Conservation (phyloP, 64 coral and sea anemone species). For the Actinia tenebrosa region DNA sequence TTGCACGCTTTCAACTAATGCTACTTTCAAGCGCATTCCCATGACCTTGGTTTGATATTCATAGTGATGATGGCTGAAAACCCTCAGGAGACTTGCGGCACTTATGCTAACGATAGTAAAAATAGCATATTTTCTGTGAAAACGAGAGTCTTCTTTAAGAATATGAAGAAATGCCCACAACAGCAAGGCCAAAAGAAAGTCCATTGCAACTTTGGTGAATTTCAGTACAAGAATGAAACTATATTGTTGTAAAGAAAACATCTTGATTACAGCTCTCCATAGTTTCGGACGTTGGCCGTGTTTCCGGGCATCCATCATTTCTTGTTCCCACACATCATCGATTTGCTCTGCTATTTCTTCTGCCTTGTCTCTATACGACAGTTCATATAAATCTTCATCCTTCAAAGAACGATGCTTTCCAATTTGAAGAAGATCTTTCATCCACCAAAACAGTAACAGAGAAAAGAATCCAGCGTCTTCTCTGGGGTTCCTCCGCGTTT, state of each 20-base stretch:
- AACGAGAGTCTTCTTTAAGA: not conserved
- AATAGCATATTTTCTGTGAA: too few relatives aligned
- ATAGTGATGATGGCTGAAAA: too few relatives aligned
- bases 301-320: not conserved
- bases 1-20: slow-evolving; percentile 20
- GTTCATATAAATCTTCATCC: slow-evolving; percentile 36
- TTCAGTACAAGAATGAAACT: too few relatives aligned
- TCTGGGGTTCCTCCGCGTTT: slow-evolving; percentile 10
- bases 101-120: not conserved
- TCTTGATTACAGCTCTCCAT: slow-evolving; percentile 22
- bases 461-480: slow-evolving; percentile 21
- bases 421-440: slow-evolving; percentile 14
- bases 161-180: too few relatives aligned
- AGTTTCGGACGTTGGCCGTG: not conserved
- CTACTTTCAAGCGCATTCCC: slow-evolving; percentile 8
- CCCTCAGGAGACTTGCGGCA: not conserved
- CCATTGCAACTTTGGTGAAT: too few relatives aligned
- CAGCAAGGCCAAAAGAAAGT: not conserved
- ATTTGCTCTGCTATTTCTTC: not conserved
- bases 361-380: not conserved
- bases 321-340: slow-evolving; percentile 11
- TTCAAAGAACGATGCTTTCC: slow-evolving; percentile 47
- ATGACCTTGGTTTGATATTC: not conserved
- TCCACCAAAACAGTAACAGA: slow-evolving; percentile 35
- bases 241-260: not conserved